Evolutionary conservation across 1,140 invertebrate species (phyloP), one percentile per base, ranked within the genome.

Genomic region (Hyposmocoma kahamanoa): DNA sequence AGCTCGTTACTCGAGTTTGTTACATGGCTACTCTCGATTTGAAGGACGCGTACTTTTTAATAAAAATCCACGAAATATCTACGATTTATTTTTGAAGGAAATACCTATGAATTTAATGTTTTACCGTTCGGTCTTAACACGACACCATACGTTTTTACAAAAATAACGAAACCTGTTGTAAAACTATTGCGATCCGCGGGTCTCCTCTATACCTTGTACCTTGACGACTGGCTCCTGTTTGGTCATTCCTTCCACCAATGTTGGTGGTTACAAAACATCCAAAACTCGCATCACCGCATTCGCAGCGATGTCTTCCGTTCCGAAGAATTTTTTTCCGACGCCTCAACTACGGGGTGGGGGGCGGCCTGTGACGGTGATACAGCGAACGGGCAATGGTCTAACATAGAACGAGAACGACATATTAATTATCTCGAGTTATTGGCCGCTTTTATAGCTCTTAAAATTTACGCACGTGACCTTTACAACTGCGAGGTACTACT

Each of bases 51-150:
- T 39, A 19, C 19, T 8, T 39, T 20, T 20, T 39, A 19, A 39
- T 39, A 19, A 39, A 19, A 18, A 39, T 34, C 3, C 32, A 34
- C n/a, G n/a, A n/a, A n/a, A n/a, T n/a, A n/a, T n/a, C n/a, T n/a
- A n/a, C n/a, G n/a, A n/a, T 49, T 49, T 20, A 0, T 19, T 13
- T 49, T 28, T 49, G 21, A 49, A 1, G 10, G 11, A 15, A 18
- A 49, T 2, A n/a, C 42, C 11, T 49, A 49, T 28, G 38, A 49
- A 21, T 49, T 49, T 42, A 18, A 43, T 2, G 47, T 49, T 21
- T 28, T 49, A 15, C 38, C 47, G 20, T 49, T 49, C 42, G 38
- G 47, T 32, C n/a, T 49, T 1, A 19, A 5, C 9, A 20, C 39
- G 0, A 39, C 47, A 3, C 47, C 47, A 17, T 32, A 13, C n/a